Evolutionary conservation across 37 sponge, comb jelly and placozoan species (phyloP).

Genomic region (Theonella swinhoei): DNA sequence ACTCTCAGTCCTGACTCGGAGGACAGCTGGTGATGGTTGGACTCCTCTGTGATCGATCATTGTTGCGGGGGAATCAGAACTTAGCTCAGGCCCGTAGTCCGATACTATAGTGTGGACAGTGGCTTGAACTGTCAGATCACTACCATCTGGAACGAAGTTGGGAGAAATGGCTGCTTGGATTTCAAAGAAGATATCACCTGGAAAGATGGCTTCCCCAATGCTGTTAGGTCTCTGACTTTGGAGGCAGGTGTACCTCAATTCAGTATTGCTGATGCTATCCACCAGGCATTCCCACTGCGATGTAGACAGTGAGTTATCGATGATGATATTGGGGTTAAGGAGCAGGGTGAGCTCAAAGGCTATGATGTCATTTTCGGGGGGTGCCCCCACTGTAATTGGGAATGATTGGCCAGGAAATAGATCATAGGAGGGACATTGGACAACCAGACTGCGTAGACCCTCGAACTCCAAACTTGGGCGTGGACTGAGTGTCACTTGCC

Average conservation of each 20-base stretch:
- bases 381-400: constrained; percentile 24
- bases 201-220: background rate
- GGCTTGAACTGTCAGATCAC: background rate
- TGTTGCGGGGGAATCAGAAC: background rate
- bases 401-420: constrained; percentile 26
- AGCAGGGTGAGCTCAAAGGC: constrained; percentile 34
- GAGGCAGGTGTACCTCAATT: background rate
- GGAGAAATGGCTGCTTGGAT: background rate
- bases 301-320: background rate
- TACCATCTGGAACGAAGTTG: too few species aligned
- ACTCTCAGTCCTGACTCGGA: background rate
- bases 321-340: background rate
- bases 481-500: constrained; percentile 10
- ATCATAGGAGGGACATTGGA: constrained; percentile 29
- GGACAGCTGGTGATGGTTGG: background rate
- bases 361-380: background rate
- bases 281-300: background rate
- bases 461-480: background rate
- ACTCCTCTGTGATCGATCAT: background rate
- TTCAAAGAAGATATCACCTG: background rate
- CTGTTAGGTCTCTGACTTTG: background rate
- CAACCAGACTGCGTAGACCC: constrained; percentile 10
- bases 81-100: background rate
- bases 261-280: background rate
- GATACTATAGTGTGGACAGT: background rate